Evolutionary conservation across 1,140 invertebrate genomes (phyloP).

Genomic region (Neotoxoptera formosana): DNA sequence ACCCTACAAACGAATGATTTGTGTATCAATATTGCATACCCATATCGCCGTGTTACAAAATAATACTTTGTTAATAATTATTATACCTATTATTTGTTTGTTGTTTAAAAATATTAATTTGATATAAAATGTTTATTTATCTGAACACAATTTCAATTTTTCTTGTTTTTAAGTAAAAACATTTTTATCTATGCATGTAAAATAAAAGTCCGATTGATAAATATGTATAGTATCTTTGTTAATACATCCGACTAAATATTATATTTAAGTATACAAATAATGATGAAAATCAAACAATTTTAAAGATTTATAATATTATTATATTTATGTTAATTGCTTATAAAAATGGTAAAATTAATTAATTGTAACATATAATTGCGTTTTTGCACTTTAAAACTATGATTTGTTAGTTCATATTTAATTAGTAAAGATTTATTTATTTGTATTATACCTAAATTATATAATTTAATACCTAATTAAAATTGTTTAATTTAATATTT

Average conservation of each 20-base stretch:
- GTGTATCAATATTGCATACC: constrained; percentile 5
- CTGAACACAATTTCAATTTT: background rate
- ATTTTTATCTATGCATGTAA: background rate
- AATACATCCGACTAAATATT: background rate
- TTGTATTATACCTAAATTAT: background rate
- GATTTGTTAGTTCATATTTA: background rate
- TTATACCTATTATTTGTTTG: too few species aligned
- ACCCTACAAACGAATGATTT: background rate
- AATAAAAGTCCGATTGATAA: background rate
- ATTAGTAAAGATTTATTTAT: background rate
- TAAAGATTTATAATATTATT: background rate
- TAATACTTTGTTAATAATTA: background rate
- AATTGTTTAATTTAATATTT: background rate
- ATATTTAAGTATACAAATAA: background rate
- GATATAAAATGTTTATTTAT: background rate
- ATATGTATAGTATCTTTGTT: too few species aligned
- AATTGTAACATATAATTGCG: background rate
- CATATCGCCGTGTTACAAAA: constrained; percentile 1
- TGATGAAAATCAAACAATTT: background rate
- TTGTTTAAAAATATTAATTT: background rate
- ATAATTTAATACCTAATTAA: too few species aligned
- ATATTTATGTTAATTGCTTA: background rate
- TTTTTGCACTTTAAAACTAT: background rate
- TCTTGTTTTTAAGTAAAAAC: background rate
- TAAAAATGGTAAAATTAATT: background rate